phyloP scores from a whole-genome alignment of 2,888 invertebrate species.

The Drosophila fungiperda region DNA sequence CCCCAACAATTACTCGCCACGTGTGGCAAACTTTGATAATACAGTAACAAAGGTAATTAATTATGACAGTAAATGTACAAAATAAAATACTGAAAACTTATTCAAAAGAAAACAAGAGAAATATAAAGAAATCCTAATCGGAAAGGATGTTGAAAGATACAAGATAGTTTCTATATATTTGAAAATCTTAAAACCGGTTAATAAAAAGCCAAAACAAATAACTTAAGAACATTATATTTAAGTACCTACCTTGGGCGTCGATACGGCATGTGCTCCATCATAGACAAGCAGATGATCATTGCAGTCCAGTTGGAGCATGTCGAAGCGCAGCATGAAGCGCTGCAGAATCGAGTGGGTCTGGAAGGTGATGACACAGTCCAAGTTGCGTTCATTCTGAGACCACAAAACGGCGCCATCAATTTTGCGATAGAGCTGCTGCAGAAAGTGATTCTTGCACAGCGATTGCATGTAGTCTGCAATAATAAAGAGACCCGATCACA shows the following conservation, averaged over 20 bases:
- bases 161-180: not conserved
- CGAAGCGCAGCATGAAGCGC: conserved; percentile 97
- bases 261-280: conserved; percentile 96
- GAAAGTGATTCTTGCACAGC: conserved; percentile 95
- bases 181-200: not conserved
- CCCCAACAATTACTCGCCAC: conserved; percentile 18
- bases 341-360: conserved; percentile 97
- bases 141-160: not conserved
- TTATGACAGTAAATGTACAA: not conserved
- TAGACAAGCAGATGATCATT: conserved; percentile 97
- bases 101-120: not conserved
- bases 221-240: not conserved
- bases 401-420: conserved; percentile 95
- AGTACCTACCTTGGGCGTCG: conserved; percentile 92
- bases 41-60: conserved; percentile 1
- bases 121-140: not conserved
- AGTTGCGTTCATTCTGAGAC: conserved; percentile 95
- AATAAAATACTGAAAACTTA: not conserved
- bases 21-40: conserved; percentile 1
- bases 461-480: conserved; percentile 95
- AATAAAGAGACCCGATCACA: conserved; percentile 6
- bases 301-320: conserved; percentile 95
- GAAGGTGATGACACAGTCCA: conserved; percentile 96
- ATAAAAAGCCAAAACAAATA: not conserved
- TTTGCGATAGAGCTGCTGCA: conserved; percentile 95